Base-by-base conservation (phyloP, 2,888 invertebrate genomes). In the Aporophyla nigra region DNA sequence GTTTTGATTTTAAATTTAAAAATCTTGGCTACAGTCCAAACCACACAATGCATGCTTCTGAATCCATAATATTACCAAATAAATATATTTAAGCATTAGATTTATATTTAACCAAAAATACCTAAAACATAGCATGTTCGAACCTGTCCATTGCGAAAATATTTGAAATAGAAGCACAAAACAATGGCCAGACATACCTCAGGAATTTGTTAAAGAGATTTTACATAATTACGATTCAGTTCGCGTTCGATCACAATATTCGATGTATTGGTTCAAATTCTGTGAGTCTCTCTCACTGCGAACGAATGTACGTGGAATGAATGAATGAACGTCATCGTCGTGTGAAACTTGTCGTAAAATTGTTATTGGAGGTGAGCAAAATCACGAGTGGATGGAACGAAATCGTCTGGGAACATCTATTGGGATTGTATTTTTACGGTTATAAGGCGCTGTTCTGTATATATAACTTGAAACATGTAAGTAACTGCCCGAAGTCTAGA, bases 201-300 rank as follows among this genome's bases (percentile, higher is more conserved):
- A 71, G 46, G 81, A 81, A 80, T 87, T 82, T 78, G 75, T 82
- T 77, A 78, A 76, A 76, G 63, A 69, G 51, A 54, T 71, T 82
- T 82, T 71, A 81, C 75, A 80, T 72, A 77, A 80, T 87, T 88
- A 62, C 74, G 63, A 89, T 87, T 84, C 83, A 19, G 16, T 59
- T 33, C 78, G 76, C 78, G 87, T 84, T 10, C 66, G 71, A 70
- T 78, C 70, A 81, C 82, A 73, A 85, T 83, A 86, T 88, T 88
- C 87, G 83, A 75, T 72, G 87, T 84, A 88, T 88, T 63, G 78
- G 65, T 74, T 73, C 79, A 68, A 80, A 83, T 88, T 87, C 87
- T 77, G 79, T 5, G 65, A 71, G 81, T 86, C 61, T 73, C 71
- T 78, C 80, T 82, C 85, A n/a, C 82, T 74, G 71, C 59, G 63